A percentile compares a stretch with the other conserved stretches of the same genome.
phyloP scores from a whole-genome alignment of 2,888 invertebrate genomes.

The Seira musarum region DNA sequence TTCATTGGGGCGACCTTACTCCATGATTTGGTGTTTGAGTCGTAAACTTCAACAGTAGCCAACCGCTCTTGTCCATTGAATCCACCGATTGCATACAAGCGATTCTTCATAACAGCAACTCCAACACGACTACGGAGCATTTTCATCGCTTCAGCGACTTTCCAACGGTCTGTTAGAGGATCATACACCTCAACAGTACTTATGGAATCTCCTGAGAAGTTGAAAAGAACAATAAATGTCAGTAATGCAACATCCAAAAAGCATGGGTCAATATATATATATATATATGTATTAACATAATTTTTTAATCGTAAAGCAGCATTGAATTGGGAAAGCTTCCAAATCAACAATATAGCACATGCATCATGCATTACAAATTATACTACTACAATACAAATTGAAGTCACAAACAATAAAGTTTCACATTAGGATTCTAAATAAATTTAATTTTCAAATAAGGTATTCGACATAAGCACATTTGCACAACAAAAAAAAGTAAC shows the following conservation, averaged over 20 bases:
- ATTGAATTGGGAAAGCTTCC: too few relatives aligned
- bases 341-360: too few relatives aligned
- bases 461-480: too few relatives aligned
- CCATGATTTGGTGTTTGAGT: slow-evolving; percentile 83
- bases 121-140: slow-evolving; percentile 88
- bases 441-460: too few relatives aligned
- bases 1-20: slow-evolving; percentile 85
- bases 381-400: too few relatives aligned
- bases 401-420: too few relatives aligned
- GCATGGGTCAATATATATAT: background rate
- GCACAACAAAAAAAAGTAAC: too few relatives aligned
- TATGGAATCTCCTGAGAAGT: slow-evolving; percentile 80
- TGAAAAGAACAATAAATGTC: background rate
- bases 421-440: too few relatives aligned
- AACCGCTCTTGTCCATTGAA: slow-evolving; percentile 87
- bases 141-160: slow-evolving; percentile 85
- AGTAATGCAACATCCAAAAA: background rate
- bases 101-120: slow-evolving; percentile 85
- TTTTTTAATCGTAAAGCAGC: too few relatives aligned
- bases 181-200: slow-evolving; percentile 90
- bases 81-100: slow-evolving; percentile 86
- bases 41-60: slow-evolving; percentile 88
- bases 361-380: too few relatives aligned
- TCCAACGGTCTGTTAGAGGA: slow-evolving; percentile 81
- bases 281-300: background rate